These are phyloP conservation scores for Cynocephalus volans DNA, from an alignment of 2,113 vertebrate species.

Conservation along the genomic window DNA sequence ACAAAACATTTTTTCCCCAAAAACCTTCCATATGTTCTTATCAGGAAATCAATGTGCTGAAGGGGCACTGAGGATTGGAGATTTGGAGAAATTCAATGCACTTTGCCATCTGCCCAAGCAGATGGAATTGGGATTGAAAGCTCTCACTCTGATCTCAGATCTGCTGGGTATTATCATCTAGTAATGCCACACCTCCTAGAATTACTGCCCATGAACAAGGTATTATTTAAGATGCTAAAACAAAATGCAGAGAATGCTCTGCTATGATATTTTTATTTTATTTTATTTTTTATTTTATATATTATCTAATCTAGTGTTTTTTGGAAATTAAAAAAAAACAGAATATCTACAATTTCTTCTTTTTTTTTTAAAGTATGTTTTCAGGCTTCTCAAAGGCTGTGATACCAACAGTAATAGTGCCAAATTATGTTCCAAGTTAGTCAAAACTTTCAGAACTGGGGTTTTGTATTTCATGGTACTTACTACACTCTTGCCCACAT, in stretches of 20 bases:
- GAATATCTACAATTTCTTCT: background rate
- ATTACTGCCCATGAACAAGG: constrained; percentile 60
- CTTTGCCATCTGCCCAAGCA: constrained; percentile 71
- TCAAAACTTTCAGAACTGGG: constrained; percentile 29
- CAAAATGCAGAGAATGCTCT: background rate
- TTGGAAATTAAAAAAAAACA: background rate
- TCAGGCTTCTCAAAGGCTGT: background rate
- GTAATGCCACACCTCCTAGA: constrained; percentile 55
- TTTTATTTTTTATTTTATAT: background rate
- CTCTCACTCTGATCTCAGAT: background rate
- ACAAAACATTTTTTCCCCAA: background rate
- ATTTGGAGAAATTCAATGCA: constrained; percentile 43
- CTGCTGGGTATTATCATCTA: constrained; percentile 33
- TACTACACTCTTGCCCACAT: background rate
- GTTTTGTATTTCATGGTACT: background rate
- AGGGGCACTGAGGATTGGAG: constrained; percentile 4
- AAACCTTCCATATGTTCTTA: constrained; percentile 63
- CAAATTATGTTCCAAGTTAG: background rate
- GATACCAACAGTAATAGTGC: background rate
- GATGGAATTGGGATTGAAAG: constrained; percentile 62
- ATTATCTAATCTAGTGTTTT: background rate
- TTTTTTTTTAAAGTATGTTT: background rate
- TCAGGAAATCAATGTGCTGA: constrained; percentile 73
- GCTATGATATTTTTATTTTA: background rate
- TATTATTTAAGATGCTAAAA: background rate